Evolutionary conservation across 2,888 invertebrate genomes (phyloP).

Genomic region (Oithona nana): DNA sequence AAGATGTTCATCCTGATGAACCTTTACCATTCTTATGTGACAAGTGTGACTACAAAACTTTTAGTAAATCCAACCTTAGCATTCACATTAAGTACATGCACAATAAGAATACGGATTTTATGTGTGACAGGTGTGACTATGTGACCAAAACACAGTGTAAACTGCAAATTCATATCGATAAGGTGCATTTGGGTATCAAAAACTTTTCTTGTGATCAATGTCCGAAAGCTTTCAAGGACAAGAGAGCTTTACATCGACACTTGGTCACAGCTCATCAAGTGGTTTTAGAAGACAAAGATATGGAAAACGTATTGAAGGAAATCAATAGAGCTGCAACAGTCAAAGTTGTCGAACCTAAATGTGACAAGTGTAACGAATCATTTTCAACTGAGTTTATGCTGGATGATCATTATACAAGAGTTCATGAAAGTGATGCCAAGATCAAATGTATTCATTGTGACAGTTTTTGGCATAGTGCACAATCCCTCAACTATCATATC

Average conservation of each 20-base stretch:
- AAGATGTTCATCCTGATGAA: too few relatives aligned
- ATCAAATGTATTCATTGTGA: too few relatives aligned
- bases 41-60: not conserved
- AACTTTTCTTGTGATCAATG: not conserved
- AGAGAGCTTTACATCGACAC: not conserved
- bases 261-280: not conserved
- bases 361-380: too few relatives aligned
- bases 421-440: too few relatives aligned
- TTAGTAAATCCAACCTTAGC: not conserved
- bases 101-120: not conserved
- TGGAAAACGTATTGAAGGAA: too few relatives aligned
- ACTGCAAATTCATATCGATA: not conserved
- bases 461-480: too few relatives aligned
- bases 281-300: not conserved
- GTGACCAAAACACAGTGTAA: not conserved
- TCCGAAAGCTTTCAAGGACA: not conserved
- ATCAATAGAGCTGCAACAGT: not conserved
- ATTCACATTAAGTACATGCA: not conserved
- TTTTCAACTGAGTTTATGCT: too few relatives aligned
- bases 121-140: not conserved
- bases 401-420: too few relatives aligned
- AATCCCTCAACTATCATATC: too few relatives aligned
- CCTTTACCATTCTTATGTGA: too few relatives aligned
- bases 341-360: not conserved
- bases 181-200: too few relatives aligned